A percentile compares a stretch with the other conserved stretches of the same genome.
These are phyloP conservation scores for Engystomops pustulosus DNA, from an alignment of 2,113 vertebrate species.

Conservation along the genomic window DNA sequence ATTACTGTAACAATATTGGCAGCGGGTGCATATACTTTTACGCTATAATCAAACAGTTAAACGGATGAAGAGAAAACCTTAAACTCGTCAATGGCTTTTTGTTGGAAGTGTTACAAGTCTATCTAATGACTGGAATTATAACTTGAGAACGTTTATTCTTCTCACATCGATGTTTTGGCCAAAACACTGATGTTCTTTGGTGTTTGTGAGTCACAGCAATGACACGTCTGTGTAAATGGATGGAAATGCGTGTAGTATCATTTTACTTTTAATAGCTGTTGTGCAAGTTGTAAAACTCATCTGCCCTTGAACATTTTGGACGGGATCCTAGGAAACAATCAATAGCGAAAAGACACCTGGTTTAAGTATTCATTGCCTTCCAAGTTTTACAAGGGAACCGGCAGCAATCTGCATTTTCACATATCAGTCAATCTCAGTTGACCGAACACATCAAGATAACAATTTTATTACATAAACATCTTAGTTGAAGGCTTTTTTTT, in stretches of 20 bases:
- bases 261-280: conserved; percentile 41
- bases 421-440: not conserved
- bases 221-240: conserved; percentile 31
- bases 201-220: conserved; percentile 25
- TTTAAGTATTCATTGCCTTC: conserved; percentile 17
- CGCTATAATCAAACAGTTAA: not conserved
- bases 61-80: not conserved
- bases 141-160: conserved; percentile 6
- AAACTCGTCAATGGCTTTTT: not conserved
- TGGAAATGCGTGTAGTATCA: conserved; percentile 20
- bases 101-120: not conserved
- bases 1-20: not conserved
- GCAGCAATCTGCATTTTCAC: conserved; percentile 20
- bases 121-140: not conserved
- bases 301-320: conserved; percentile 49
- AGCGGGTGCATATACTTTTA: not conserved
- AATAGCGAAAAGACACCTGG: conserved; percentile 40
- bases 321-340: conserved; percentile 13
- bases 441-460: conserved; percentile 3
- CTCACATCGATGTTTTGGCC: conserved; percentile 10
- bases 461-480: not conserved
- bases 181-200: not conserved
- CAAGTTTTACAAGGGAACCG: not conserved
- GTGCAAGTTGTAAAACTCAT: conserved; percentile 47
- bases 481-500: not conserved